These are phyloP conservation scores for Plumapathes pennacea DNA, from an alignment of 92 coral and sea anemone genomes.

Conservation along the genomic window DNA sequence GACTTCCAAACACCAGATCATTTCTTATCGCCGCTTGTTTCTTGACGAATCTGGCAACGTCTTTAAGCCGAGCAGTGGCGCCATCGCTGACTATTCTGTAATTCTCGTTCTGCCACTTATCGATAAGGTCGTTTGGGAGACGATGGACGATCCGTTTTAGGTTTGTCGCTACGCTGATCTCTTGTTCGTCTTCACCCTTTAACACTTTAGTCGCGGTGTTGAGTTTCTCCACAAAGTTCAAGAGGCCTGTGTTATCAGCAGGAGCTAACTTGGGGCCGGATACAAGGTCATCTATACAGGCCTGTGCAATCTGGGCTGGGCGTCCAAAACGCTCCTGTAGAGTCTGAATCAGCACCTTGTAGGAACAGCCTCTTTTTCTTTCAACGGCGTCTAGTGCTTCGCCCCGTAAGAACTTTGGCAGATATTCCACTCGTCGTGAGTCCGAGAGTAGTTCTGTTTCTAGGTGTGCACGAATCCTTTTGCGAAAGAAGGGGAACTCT, in stretches of 20 bases:
- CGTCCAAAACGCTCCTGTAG: constrained; percentile 11
- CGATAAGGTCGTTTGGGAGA: constrained; percentile 28
- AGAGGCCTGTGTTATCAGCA: constrained; percentile 11
- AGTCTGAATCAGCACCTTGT: not conserved
- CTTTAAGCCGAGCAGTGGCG: constrained; percentile 26
- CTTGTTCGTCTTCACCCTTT: constrained; percentile 2
- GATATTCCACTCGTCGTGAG: too few relatives aligned
- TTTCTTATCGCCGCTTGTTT: constrained; percentile 59
- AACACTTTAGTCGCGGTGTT: constrained; percentile 5
- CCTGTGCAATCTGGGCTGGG: constrained; percentile 5
- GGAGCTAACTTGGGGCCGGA: constrained; percentile 8
- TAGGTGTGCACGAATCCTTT: too few relatives aligned
- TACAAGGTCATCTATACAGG: constrained; percentile 22
- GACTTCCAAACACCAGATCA: constrained; percentile 43
- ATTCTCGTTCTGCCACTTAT: constrained; percentile 47
- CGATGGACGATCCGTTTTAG: constrained; percentile 21
- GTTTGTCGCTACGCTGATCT: constrained; percentile 42
- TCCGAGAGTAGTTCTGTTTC: too few relatives aligned
- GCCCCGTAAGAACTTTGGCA: too few relatives aligned
- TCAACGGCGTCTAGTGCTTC: constrained; percentile 3
- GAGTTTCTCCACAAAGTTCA: constrained; percentile 17
- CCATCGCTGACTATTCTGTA: constrained; percentile 29
- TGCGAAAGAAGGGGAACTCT: too few relatives aligned
- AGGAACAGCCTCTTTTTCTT: constrained; percentile 19
- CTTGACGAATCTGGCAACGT: constrained; percentile 44